Evolutionary conservation across 2,113 vertebrate genomes (phyloP), one percentile per base, ranked within the genome.

Genomic region (Polypterus senegalus): DNA sequence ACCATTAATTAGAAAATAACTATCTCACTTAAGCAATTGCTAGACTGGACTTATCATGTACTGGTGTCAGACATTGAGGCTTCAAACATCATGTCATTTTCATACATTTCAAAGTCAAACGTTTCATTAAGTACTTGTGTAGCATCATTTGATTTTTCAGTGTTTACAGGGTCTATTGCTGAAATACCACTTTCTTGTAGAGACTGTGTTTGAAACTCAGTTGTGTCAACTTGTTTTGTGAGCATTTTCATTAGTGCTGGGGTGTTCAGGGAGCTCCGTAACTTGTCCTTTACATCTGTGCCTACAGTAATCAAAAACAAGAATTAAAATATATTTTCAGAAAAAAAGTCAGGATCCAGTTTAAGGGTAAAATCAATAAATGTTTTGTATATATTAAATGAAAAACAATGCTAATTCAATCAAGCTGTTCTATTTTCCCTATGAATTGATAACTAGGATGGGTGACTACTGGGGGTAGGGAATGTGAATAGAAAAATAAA

Each of bases 21-120:
- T 8, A 8, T 10, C 7, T 52, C 10, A 7, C 51, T 7, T 3
- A 4, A 52, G 51, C 7, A 52, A 8, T 52, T 10, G 10, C 51
- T 52, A 8, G 54, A 11, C 54, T 55, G 10, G 47, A 54, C 58
- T 78, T 75, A 81, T 88, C 82, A 99, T 3, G 90, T 92, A 70
- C 93, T 98, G 48, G 94, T 92, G 81, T 98, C 96, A 48, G 95
- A 99, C 88, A 99, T 87, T 4, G 91, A 86, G 1, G 93, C 95
- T 80, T 97, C 93, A 71, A 98, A 76, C 91, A 97, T 97, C 88
- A 98, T 89, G 71, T 98, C 94, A 57, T 89, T 97, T 82, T 99
- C 95, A 8, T 92, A 95, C 92, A 97, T 94, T 77, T 97, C 93
- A 27, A 93, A 96, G 78, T 98, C 96, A 65, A 97, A 86, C 1